These are phyloP conservation scores for Agonopterix arenella DNA, from an alignment of 2,888 invertebrate genomes.

Conservation along the genomic window DNA sequence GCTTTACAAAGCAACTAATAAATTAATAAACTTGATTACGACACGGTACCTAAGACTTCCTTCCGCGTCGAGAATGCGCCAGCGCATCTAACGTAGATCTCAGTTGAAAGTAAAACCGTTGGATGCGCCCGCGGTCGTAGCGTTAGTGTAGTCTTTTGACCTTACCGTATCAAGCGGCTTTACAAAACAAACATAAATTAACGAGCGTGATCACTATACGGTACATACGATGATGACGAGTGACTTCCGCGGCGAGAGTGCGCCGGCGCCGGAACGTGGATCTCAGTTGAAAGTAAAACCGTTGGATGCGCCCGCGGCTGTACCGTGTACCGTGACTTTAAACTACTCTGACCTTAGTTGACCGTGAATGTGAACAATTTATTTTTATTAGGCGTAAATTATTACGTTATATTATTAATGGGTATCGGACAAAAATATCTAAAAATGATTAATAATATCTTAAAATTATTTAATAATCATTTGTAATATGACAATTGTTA, in stretches of 20 bases:
- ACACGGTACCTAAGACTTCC: constrained; percentile 7
- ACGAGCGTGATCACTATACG: neutral
- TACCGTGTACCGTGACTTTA: constrained; percentile 6
- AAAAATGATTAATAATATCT: too few relatives aligned
- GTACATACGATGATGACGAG: constrained; percentile 4
- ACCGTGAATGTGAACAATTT: neutral
- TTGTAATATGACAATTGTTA: too few relatives aligned
- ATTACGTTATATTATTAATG: too few relatives aligned
- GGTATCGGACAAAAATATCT: too few relatives aligned
- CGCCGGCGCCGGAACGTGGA: constrained; percentile 12
- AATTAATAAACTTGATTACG: neutral
- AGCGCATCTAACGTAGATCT: constrained; percentile 12
- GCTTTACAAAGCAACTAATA: neutral
- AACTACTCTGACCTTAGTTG: constrained; percentile 11
- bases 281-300: constrained; percentile 46
- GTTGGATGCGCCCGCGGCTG: constrained; percentile 18
- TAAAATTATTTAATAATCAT: too few relatives aligned
- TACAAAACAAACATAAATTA: neutral
- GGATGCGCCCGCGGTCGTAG: constrained; percentile 16
- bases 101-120: constrained; percentile 46
- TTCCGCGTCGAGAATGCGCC: constrained; percentile 32
- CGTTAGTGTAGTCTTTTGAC: too few relatives aligned
- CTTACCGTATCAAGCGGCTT: too few relatives aligned
- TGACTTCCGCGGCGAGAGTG: constrained; percentile 33
- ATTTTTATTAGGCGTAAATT: too few relatives aligned